Conservation (phyloP, 1,140 invertebrate genomes). For the Platorchestia sp. region DNA sequence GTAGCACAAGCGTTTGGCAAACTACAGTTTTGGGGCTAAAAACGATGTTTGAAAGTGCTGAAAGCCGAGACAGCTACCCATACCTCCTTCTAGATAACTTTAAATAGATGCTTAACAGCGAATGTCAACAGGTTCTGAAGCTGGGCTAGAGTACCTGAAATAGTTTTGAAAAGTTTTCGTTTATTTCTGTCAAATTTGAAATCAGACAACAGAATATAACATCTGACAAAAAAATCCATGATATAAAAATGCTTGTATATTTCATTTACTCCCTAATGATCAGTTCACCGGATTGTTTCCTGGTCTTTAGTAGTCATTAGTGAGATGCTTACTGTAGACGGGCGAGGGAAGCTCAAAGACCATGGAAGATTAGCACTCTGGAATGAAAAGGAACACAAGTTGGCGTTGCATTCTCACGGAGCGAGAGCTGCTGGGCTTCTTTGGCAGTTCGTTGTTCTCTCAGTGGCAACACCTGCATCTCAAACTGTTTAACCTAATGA, state of each 20-base stretch:
- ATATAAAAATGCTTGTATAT: background rate
- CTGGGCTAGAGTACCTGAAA: background rate
- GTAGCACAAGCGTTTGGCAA: background rate
- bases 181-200: background rate
- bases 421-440: conserved; percentile 20
- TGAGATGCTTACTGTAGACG: background rate
- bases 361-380: background rate
- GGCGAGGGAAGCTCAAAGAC: background rate
- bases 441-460: background rate
- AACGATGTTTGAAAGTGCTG: background rate
- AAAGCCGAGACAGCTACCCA: background rate
- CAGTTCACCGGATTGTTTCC: background rate
- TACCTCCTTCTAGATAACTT: background rate
- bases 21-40: background rate
- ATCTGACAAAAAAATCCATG: background rate
- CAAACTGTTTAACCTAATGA: conserved; percentile 30
- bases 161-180: background rate
- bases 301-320: background rate
- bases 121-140: too few species aligned
- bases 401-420: conserved; percentile 2
- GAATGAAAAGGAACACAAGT: conserved; percentile 5
- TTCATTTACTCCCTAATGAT: background rate
- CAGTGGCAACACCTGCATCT: background rate
- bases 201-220: background rate
- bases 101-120: background rate